Evolutionary conservation across 2,888 invertebrate species (phyloP), one percentile per base, ranked within the genome.

Genomic region (Ichneumoninae sp.): DNA sequence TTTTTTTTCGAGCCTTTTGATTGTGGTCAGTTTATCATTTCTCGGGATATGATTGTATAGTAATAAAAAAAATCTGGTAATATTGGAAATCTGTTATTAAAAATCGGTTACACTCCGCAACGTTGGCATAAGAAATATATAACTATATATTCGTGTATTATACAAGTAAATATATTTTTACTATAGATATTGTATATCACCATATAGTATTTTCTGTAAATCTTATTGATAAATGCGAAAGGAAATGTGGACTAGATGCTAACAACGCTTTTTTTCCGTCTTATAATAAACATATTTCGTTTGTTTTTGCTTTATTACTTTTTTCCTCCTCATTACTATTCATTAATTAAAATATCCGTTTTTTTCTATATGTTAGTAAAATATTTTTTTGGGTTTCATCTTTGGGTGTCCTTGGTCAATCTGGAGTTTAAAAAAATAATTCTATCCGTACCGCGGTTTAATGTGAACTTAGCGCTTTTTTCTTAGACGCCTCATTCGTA

Each of bases 351-450:
- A 87, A 88, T 89, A 86, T 88, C 86, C 82, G 70, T 77, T 87
- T 80, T 88, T 88, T 84, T 87, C 86, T 86, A 88, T 87, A 88
- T 86, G 87, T 89, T 90, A 90, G 86, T 92, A 90, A 91, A 86
- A 92, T 91, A 92, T 91, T 90, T 92, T 92, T 92, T 92, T 92
- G 92, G 92, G 87, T 85, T 90, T 90, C 82, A 91, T 92, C 92
- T 92, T 92, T 92, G 92, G 91, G 89, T 89, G 88, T 90, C 89
- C 90, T 88, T 91, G 84, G 85, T 88, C 89, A 90, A 78, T 88
- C 50, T 80, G 80, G 71, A 80, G 66, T 47, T 76, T 86, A 89
- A 88, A 86, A 88, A 90, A 89, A 88, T 87, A 87, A 88, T 89
- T 88, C 77, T 66, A 82, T 87, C 65, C 79, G 47, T 62, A 57